phyloP scores from a whole-genome alignment of 2,113 vertebrate species.

The Oxyruncus cristatus region DNA sequence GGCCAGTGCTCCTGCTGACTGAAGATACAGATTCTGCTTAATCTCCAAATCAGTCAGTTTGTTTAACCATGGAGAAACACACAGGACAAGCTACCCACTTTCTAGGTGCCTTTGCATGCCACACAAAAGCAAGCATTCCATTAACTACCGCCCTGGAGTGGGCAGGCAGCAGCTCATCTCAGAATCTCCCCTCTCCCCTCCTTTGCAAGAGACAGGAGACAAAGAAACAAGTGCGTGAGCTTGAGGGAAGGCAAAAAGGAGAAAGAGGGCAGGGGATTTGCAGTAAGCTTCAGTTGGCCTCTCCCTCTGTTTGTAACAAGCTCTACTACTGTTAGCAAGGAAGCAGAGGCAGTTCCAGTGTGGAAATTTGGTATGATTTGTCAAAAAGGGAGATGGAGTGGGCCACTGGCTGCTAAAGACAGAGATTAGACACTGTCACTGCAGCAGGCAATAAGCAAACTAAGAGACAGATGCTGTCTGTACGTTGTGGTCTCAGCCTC shows the following conservation, averaged over 20 bases:
- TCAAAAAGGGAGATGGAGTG: background rate
- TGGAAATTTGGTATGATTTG: background rate
- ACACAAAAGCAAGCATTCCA: background rate
- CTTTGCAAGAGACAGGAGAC: background rate
- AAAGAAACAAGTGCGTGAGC: background rate
- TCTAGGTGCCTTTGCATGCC: background rate
- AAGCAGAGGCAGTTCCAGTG: background rate
- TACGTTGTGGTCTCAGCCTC: background rate
- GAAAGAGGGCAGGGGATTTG: background rate
- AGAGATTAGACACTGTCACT: rapidly evolving
- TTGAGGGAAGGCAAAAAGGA: background rate
- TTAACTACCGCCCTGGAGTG: background rate
- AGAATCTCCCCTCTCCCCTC: background rate
- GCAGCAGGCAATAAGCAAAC: background rate
- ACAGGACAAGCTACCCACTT: background rate
- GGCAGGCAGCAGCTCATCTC: background rate
- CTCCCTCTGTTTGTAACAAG: background rate
- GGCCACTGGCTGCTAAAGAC: background rate
- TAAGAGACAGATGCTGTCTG: background rate
- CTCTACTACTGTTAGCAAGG: background rate
- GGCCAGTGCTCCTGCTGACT: background rate
- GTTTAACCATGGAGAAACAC: background rate
- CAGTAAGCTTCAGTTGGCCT: background rate
- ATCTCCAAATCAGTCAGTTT: background rate
- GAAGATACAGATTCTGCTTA: background rate